These are phyloP conservation scores for Drosophila tanythrix DNA, from an alignment of 2,888 invertebrate genomes.

Conservation along the genomic window DNA sequence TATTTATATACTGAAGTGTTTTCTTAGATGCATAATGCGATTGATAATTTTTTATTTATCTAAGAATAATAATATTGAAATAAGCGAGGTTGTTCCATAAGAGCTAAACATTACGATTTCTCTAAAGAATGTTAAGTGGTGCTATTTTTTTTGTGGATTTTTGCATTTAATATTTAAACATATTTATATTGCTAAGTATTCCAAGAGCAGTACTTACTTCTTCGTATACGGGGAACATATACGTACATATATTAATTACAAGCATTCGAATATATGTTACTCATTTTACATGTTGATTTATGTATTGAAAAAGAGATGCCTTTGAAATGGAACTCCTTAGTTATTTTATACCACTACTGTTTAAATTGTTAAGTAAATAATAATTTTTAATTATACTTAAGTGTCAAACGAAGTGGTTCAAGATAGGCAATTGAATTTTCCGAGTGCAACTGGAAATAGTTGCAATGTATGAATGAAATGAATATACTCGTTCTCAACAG, in stretches of 20 bases:
- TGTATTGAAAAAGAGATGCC: neutral
- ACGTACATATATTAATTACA: no score
- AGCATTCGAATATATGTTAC: neutral
- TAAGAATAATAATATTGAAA: neutral
- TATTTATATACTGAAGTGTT: neutral
- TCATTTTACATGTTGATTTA: neutral
- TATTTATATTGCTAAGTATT: neutral
- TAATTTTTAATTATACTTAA: conserved; percentile 64
- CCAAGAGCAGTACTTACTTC: neutral
- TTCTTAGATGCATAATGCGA: neutral
- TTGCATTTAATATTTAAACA: neutral
- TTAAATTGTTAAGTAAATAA: conserved; percentile 64
- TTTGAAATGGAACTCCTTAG: neutral
- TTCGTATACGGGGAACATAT: no score
- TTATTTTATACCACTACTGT: conserved; percentile 47
- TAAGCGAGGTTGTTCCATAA: neutral
- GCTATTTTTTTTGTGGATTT: neutral
- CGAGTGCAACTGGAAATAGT: conserved; percentile 12
- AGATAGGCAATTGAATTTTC: conserved; percentile 27
- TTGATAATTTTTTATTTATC: neutral
- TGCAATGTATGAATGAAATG: neutral
- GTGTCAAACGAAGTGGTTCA: conserved; percentile 34
- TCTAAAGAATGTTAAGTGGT: neutral
- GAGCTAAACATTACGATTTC: neutral
- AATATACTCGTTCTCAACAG: conserved; percentile 26